These are phyloP conservation scores for Pachyrhynchus sulphureomaculatus DNA, from an alignment of 1,140 invertebrate species.

Conservation along the genomic window DNA sequence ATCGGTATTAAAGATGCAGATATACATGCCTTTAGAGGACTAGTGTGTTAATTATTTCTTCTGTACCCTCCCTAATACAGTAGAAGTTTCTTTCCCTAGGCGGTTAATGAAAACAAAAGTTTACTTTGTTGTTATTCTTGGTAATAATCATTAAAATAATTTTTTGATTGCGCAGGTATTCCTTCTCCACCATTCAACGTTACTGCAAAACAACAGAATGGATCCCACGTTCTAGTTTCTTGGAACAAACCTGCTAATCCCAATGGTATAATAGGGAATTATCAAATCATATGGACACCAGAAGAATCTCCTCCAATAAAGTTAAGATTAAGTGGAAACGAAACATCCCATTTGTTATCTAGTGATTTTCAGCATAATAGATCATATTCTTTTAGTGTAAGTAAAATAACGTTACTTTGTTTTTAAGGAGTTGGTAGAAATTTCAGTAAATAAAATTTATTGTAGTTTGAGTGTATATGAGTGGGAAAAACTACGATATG, in stretches of 20 bases:
- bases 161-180: slow-evolving; percentile 43
- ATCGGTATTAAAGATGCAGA: too few relatives aligned
- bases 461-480: too few relatives aligned
- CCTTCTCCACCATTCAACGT: slow-evolving; percentile 68
- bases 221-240: slow-evolving; percentile 61
- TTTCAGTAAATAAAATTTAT: too few relatives aligned
- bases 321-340: slow-evolving; percentile 42
- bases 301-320: slow-evolving; percentile 36
- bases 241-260: slow-evolving; percentile 68
- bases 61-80: too few relatives aligned
- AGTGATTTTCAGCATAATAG: slow-evolving; percentile 61
- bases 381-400: slow-evolving; percentile 76
- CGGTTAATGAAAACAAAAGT: too few relatives aligned
- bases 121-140: too few relatives aligned
- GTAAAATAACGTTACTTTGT: slow-evolving; percentile 32
- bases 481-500: too few relatives aligned
- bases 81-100: too few relatives aligned
- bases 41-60: too few relatives aligned
- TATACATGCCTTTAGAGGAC: too few relatives aligned
- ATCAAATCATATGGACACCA: slow-evolving; percentile 59
- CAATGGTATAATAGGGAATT: slow-evolving; percentile 64
- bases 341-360: slow-evolving; percentile 57
- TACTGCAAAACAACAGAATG: slow-evolving; percentile 62
- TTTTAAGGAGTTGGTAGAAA: too few relatives aligned
- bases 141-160: too few relatives aligned